Evolutionary conservation across 2,113 vertebrate species (phyloP), one percentile per base, ranked within the genome.

Genomic region (Ondatra zibethicus): DNA sequence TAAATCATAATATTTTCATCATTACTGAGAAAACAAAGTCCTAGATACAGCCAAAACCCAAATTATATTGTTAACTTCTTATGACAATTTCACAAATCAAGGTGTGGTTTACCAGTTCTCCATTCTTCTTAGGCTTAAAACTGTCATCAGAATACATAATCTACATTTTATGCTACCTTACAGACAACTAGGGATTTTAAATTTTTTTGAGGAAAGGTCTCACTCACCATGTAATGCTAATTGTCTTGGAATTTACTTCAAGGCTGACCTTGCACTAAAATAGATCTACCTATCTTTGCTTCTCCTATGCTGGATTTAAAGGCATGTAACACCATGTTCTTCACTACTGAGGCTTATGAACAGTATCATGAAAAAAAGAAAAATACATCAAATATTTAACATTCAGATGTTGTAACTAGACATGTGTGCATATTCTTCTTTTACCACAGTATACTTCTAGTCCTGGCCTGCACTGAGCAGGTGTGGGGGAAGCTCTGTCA

Each of bases 41-140:
- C 1, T 63, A 78, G 10, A 21, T 36, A 33, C 11, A 42, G 3
- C 29, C 5, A 21, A 76, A 6, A 23, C 1, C 1, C 1, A 39
- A 33, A 72, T 45, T 70, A 63, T 72, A 61, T 45, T 70, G 13
- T 58, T 9, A 0, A 75, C 33, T 81, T 95, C 39, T 63, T 27
- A 80, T 33, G n/a, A 2, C 42, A 7, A 27, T 27, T 58, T 13
- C 11, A 9, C 17, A 75, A 81, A 52, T 4, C 23, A 88, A 42
- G 12, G 31, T 29, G 47, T 92, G 10, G 3, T 50, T 68, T 23
- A 36, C 25, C 7, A 45, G 5, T 81, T 58, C 5, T 87, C 2
- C 1, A 77, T 4, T 72, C 9, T 73, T 80, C 17, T 13, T 80
- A 36, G 9, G 16, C 9, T 5, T n/a, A 77, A 89, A 13, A 58